Evolutionary conservation across 1,140 invertebrate genomes (phyloP).

Genomic region (Aleiodes sp.): DNA sequence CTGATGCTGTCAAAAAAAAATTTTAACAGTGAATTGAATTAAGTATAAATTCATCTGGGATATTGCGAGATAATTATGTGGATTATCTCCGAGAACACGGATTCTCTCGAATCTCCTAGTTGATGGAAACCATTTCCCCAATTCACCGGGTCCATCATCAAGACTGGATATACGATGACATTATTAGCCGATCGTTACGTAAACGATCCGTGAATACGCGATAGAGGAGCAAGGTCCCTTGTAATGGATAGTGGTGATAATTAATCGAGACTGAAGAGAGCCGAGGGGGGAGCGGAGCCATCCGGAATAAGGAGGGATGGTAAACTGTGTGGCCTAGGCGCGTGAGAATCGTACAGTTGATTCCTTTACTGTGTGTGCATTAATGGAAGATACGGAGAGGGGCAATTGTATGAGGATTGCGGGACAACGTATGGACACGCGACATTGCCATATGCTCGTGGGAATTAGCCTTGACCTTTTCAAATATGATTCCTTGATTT

Average conservation of each 20-base stretch:
- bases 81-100: too few relatives aligned
- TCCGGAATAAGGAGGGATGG: not conserved
- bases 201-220: conserved; percentile 50
- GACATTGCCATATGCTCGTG: conserved; percentile 27
- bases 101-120: too few relatives aligned
- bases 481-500: not conserved
- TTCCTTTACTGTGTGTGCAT: conserved; percentile 14
- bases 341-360: conserved; percentile 19
- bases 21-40: too few relatives aligned
- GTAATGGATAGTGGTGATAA: conserved; percentile 45
- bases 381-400: not conserved
- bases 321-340: not conserved
- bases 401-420: conserved; percentile 3
- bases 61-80: too few relatives aligned
- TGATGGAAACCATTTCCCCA: too few relatives aligned
- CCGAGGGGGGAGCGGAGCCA: not conserved
- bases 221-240: conserved; percentile 29
- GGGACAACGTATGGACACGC: conserved; percentile 21
- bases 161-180: conserved; percentile 30
- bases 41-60: too few relatives aligned
- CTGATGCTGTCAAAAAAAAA: too few relatives aligned
- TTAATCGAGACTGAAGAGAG: conserved; percentile 42
- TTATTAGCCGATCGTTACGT: conserved; percentile 49
- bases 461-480: conserved; percentile 29
- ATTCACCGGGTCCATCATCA: not conserved